Evolutionary conservation across 2,113 vertebrate genomes (phyloP).

Genomic region (Oophaga pumilio): DNA sequence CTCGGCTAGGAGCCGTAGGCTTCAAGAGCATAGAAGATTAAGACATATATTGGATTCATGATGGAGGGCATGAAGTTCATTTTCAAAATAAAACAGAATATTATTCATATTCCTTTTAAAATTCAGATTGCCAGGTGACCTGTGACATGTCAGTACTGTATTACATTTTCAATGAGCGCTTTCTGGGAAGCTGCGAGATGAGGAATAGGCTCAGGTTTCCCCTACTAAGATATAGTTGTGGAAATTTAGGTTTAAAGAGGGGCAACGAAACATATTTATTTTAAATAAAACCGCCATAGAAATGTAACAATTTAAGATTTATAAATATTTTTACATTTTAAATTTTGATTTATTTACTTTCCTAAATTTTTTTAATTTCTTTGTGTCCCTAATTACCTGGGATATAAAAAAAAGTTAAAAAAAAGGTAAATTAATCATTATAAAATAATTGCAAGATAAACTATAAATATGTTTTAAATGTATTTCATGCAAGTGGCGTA

Average conservation of each 20-base stretch:
- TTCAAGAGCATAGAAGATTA: conserved; percentile 99
- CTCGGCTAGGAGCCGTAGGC: conserved; percentile 90
- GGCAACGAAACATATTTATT: conserved; percentile 76
- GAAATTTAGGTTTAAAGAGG: conserved; percentile 77
- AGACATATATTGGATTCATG: conserved; percentile 99
- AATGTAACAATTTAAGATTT: conserved; percentile 63
- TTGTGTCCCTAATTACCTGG: conserved; percentile 36
- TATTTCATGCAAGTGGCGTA: conserved; percentile 68
- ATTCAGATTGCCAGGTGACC: conserved; percentile 99
- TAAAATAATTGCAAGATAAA: conserved; percentile 57
- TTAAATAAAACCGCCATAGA: conserved; percentile 75
- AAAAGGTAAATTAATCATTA: conserved; percentile 23
- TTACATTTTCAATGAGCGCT: conserved; percentile 99
- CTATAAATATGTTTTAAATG: conserved; percentile 73
- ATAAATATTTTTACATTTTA: not conserved
- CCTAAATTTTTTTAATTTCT: conserved; percentile 48
- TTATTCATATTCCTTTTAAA: conserved; percentile 99
- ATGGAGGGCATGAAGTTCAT: conserved; percentile 99
- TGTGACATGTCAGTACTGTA: conserved; percentile 98
- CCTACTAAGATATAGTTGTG: conserved; percentile 75
- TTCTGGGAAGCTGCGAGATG: conserved; percentile 77
- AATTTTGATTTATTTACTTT: not conserved
- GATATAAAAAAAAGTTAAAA: conserved; percentile 8
- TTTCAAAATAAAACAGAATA: conserved; percentile 99
- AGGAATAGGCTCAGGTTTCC: conserved; percentile 71